phyloP scores from a whole-genome alignment of 2,888 invertebrate genomes.

The Luperina nickerlii region DNA sequence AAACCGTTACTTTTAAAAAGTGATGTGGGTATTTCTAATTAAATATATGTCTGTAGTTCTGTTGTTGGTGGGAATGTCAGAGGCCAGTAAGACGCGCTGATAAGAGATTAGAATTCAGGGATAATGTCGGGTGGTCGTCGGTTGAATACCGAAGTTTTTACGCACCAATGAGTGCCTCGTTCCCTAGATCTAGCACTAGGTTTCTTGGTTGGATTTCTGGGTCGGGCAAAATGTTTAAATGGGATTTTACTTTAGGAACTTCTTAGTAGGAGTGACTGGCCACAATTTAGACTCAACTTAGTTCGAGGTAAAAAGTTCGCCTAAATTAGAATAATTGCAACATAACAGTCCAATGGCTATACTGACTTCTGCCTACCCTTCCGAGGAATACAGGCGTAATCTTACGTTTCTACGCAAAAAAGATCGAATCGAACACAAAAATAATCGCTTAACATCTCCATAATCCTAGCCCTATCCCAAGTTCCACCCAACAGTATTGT shows the following conservation, averaged over 20 bases:
- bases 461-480: conserved; percentile 11
- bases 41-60: conserved; percentile 9
- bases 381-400: background rate
- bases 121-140: conserved; percentile 54
- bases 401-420: no score
- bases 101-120: conserved; percentile 63
- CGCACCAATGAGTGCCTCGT: background rate
- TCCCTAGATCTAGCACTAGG: background rate
- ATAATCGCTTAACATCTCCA: conserved; percentile 27
- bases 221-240: background rate
- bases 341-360: background rate
- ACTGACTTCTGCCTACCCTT: background rate
- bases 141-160: conserved; percentile 13
- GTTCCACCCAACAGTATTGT: conserved; percentile 42
- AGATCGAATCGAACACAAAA: background rate
- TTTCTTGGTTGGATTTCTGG: no score
- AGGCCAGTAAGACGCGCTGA: conserved; percentile 59
- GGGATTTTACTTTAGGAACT: background rate
- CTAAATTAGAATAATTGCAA: background rate
- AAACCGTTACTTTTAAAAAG: conserved; percentile 45
- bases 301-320: background rate
- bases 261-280: background rate
- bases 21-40: conserved; percentile 52
- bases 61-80: conserved; percentile 44
- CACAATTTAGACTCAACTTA: background rate